Percentiles rank a stretch among this genome's conserved stretches.
These are phyloP conservation scores for Pomacea canaliculata DNA, from an alignment of 2,888 invertebrate species.

Conservation along the genomic window DNA sequence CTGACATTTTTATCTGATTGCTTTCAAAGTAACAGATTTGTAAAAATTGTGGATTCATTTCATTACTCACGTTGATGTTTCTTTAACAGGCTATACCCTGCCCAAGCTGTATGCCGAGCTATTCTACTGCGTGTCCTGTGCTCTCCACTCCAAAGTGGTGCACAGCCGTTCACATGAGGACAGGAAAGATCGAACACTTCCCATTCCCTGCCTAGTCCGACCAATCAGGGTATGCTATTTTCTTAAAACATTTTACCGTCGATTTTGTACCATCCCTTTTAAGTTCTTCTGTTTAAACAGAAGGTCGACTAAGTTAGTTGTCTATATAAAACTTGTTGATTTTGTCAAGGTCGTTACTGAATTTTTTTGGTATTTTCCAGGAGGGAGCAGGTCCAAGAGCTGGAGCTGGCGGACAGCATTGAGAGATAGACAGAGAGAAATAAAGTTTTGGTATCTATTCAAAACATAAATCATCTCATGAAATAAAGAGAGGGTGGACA, in stretches of 20 bases:
- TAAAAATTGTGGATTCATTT: too few species aligned
- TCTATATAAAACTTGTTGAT: neutral
- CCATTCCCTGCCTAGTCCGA: slow-evolving; percentile 77
- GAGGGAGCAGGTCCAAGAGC: slow-evolving; percentile 35
- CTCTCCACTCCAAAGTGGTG: slow-evolving; percentile 99
- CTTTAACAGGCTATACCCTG: slow-evolving; percentile 85
- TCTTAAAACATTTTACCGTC: neutral
- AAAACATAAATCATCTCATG: too few species aligned
- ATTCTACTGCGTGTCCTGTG: slow-evolving; percentile 99
- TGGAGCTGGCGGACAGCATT: slow-evolving; percentile 5
- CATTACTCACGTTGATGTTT: too few species aligned
- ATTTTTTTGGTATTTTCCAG: slow-evolving; percentile 23
- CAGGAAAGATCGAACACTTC: slow-evolving; percentile 95
- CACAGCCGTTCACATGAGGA: slow-evolving; percentile 97
- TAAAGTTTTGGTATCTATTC: too few species aligned
- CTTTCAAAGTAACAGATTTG: too few species aligned
- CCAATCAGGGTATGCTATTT: slow-evolving; percentile 62
- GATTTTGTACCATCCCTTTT: too few species aligned
- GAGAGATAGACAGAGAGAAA: neutral
- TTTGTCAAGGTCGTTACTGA: neutral
- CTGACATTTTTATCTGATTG: too few species aligned
- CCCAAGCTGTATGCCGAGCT: slow-evolving; percentile 99
- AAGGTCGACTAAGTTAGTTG: neutral
- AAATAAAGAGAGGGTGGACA: too few species aligned
- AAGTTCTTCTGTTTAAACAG: too few species aligned